Evolutionary conservation across 2,888 invertebrate genomes (phyloP).

Genomic region (Melinaea marsaeus): DNA sequence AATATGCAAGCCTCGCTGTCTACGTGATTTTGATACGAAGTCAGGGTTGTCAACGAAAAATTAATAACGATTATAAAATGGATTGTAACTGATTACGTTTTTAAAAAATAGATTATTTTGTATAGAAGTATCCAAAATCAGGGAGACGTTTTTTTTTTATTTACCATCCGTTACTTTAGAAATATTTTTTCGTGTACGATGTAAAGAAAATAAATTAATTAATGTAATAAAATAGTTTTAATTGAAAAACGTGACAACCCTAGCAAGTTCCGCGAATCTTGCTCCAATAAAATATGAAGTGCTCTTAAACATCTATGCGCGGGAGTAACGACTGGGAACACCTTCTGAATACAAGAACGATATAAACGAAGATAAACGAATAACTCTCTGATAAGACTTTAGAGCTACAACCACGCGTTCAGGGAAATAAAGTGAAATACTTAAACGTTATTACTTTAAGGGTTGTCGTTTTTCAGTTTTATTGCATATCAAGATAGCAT

Average conservation of each 20-base stretch:
- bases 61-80: slow-evolving; percentile 2
- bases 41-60: slow-evolving; percentile 41
- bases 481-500: too few species aligned
- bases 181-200: too few species aligned
- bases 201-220: too few species aligned
- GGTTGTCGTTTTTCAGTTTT: neutral
- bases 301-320: slow-evolving; percentile 69
- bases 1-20: slow-evolving; percentile 67
- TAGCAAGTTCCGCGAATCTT: slow-evolving; percentile 58
- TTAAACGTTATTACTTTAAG: slow-evolving; percentile 9
- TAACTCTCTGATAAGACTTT: slow-evolving; percentile 25
- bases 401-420: slow-evolving; percentile 13
- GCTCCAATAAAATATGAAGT: slow-evolving; percentile 71
- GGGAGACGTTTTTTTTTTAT: too few species aligned
- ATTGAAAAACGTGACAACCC: slow-evolving; percentile 38
- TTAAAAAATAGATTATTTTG: too few species aligned
- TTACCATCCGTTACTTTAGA: too few species aligned
- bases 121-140: too few species aligned
- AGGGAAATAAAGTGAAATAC: slow-evolving; percentile 2
- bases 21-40: slow-evolving; percentile 67
- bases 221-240: too few species aligned
- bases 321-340: slow-evolving; percentile 69
- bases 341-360: slow-evolving; percentile 70
- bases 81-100: too few species aligned
- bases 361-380: slow-evolving; percentile 39